phyloP scores from a whole-genome alignment of 2,797 vertebrate species.

The Potorous gilbertii region DNA sequence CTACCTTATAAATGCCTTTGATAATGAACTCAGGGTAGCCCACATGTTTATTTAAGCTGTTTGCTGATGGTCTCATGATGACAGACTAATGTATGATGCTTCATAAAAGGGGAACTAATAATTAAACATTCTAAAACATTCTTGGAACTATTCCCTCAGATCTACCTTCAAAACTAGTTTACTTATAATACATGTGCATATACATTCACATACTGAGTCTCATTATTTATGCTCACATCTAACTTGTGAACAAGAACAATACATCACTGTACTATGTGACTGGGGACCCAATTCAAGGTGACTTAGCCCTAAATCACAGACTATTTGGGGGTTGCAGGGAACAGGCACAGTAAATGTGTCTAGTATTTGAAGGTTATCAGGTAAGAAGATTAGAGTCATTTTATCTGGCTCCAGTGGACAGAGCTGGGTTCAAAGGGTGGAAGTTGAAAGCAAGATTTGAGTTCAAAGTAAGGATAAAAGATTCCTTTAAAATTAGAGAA shows the following conservation, averaged over 20 bases:
- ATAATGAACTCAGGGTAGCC: neutral
- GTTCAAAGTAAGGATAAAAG: neutral
- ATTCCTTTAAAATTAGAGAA: neutral
- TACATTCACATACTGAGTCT: neutral
- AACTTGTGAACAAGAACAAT: neutral
- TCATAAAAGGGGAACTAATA: neutral
- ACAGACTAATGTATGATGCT: neutral
- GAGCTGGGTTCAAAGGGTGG: neutral
- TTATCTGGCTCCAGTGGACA: neutral
- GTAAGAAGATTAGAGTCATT: neutral
- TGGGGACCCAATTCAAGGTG: neutral
- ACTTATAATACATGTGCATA: neutral
- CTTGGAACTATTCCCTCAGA: neutral
- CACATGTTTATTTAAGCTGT: neutral
- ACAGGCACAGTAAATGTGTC: neutral
- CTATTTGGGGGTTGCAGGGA: neutral
- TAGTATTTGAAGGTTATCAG: neutral
- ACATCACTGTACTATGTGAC: neutral
- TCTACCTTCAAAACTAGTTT: neutral
- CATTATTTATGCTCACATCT: neutral
- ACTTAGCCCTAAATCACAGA: neutral
- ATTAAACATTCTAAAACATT: neutral
- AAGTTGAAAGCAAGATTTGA: neutral
- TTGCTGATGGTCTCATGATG: neutral
- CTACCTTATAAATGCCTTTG: neutral